Evolutionary conservation across 2,888 invertebrate genomes (phyloP), one percentile per base, ranked within the genome.

Genomic region (Volucella zonaria): DNA sequence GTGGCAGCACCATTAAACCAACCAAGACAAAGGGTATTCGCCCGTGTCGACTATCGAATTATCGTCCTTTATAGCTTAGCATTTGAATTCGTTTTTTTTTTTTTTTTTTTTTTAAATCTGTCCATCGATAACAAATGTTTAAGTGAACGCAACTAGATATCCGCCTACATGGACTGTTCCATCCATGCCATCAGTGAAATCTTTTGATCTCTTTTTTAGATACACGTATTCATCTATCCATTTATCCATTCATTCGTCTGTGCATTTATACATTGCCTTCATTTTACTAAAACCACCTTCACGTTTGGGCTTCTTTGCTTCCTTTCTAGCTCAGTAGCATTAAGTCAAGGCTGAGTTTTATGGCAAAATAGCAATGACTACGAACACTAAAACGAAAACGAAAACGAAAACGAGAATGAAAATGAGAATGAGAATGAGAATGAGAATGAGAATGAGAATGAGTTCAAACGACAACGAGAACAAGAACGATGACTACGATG

Each of bases 191-290:
- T 71, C 61, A 71, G 51, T 42, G 61, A 59, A 71, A 71, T 61
- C 61, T 71, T 71, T 71, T 71, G 61, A 71, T 71, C 71, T 71
- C 71, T 71, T 52, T 61, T 51, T 61, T 61, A 61, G 51, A 71
- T 71, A 59, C 71, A 59, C 51, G 61, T 52, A 52, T 56, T 71
- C 71, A 52, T 71, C 61, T 71, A 31, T 8, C 61, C 71, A 71
- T 71, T 61, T 71, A 61, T 70, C 70, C 58, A 58, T 59, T 40
- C 47, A 70, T 61, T 70, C 58, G 70, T 49, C 47, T 70, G 70
- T 58, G 70, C 58, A 59, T 70, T 70, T 58, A 18, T 11, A 8
- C 38, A 23, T n/a, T 6, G 3, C 11, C 11, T 8, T n/a, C 54
- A 31, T 14, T 31, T 12, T n/a, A 14, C 14, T 10, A 31, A 3